Evolutionary conservation across 2,888 invertebrate genomes (phyloP), one percentile per base, ranked within the genome.

Genomic region (Mimumesa dahlbomi): DNA sequence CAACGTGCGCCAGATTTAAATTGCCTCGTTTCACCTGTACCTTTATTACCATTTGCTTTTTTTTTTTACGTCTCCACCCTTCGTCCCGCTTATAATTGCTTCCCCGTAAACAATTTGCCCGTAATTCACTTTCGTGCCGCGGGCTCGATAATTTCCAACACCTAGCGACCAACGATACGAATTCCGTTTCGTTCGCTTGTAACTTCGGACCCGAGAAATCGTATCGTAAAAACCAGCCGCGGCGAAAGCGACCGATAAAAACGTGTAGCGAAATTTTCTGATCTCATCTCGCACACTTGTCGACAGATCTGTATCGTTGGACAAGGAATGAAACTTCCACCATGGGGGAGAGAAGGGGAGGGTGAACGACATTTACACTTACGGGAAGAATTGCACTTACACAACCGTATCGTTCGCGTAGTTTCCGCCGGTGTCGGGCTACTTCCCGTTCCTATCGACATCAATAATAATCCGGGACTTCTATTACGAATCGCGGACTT

Each of bases 351-450:
- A 43, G 53, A 45, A 45, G 34, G 50, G 53, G 49, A 54, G 46
- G 64, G 69, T 63, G 61, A 73, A 73, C 18, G 74, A 67, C 73
- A 73, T 45, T n/a, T n/a, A n/a, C n/a, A n/a, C n/a, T n/a, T 36
- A 22, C n/a, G 36, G 19, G 21, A 29, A 29, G 62, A 66, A 71
- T 52, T 50, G 58, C 45, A 40, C 45, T 75, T 75, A 67, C 64
- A 72, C 64, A 75, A 75, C 45, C 62, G 63, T 54, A 46, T 54
- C 69, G 56, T 48, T 57, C 25, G 7, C n/a, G 36, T 40, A 21
- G 29, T 63, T 75, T 63, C 59, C 58, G 48, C 50, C 53, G 31
- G 21, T 46, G 14, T 31, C 6, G 29, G 14, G 49, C 6, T 16
- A 9, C 53, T 59, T 61, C 57, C 56, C 48, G 52, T 25, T 62